Conservation (phyloP, 2,888 invertebrate genomes). For the Neocrepidodera transversa region DNA sequence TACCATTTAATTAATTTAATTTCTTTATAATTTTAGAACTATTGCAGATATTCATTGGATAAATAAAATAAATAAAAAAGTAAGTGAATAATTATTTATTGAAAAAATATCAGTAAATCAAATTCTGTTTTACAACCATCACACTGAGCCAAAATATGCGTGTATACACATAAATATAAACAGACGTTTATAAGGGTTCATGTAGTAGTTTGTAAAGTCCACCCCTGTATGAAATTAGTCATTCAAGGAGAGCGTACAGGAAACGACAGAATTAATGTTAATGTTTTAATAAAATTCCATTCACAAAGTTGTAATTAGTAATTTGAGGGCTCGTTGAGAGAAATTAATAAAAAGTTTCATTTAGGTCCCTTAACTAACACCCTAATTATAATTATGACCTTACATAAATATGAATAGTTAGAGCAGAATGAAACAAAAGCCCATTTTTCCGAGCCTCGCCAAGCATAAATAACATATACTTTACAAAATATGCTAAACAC, state of each 20-base stretch:
- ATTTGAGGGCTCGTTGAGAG: slow-evolving; percentile 24
- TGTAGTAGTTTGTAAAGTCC: not conserved
- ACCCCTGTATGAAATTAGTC: slow-evolving; percentile 21
- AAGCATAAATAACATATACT: too few species aligned
- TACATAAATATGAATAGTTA: slow-evolving; percentile 21
- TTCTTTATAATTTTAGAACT: too few species aligned
- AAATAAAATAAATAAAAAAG: too few species aligned
- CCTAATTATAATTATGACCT: slow-evolving; percentile 23
- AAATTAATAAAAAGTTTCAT: slow-evolving; percentile 27
- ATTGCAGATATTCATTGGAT: too few species aligned
- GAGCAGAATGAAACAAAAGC: not conserved
- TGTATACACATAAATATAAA: too few species aligned
- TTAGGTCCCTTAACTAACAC: slow-evolving; percentile 15
- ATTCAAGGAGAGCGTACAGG: slow-evolving; percentile 24
- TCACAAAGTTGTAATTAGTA: slow-evolving; percentile 28
- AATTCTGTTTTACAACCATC: too few species aligned
- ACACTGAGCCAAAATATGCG: too few species aligned
- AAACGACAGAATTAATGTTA: slow-evolving; percentile 27
- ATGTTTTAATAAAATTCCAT: slow-evolving; percentile 30
- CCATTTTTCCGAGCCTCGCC: not conserved
- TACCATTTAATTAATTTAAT: too few species aligned
- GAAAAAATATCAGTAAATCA: too few species aligned
- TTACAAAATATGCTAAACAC: too few species aligned
- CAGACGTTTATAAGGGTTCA: too few species aligned
- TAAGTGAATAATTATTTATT: too few species aligned